Percentiles rank a stretch among this genome's conserved stretches.
Evolutionary conservation across 2,888 invertebrate species (phyloP).

Genomic region (Campoletis raptor): DNA sequence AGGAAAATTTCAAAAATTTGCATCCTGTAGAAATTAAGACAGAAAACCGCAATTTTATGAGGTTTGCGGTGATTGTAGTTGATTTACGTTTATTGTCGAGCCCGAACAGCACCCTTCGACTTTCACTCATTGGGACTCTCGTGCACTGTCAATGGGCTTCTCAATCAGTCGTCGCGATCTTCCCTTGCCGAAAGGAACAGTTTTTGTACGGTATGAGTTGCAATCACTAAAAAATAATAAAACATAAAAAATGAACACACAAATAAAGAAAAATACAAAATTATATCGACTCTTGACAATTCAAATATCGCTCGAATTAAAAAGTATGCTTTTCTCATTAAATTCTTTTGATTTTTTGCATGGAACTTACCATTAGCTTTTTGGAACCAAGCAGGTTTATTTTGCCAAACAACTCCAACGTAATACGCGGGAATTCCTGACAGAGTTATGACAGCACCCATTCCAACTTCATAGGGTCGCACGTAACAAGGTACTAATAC

Average conservation of each 20-base stretch:
- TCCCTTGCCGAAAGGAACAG: conserved; percentile 92
- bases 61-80: conserved; percentile 18
- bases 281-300: neutral
- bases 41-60: conserved; percentile 1
- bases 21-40: neutral
- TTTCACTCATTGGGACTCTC: conserved; percentile 5
- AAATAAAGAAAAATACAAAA: neutral
- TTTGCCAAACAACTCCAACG: conserved; percentile 89
- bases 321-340: neutral
- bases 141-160: neutral
- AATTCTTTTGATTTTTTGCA: neutral
- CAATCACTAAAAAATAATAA: conserved; percentile 85
- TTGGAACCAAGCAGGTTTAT: conserved; percentile 88
- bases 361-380: conserved; percentile 86
- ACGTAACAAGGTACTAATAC: conserved; percentile 92
- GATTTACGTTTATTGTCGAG: conserved; percentile 65
- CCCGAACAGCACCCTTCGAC: conserved; percentile 41
- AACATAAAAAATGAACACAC: neutral
- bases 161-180: conserved; percentile 85
- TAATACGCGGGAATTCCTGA: conserved; percentile 94
- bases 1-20: neutral
- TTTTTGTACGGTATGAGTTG: conserved; percentile 89
- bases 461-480: conserved; percentile 92
- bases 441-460: conserved; percentile 92
- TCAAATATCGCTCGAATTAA: neutral